Base-by-base conservation (phyloP, 2,888 invertebrate species). In the Bombylius major region DNA sequence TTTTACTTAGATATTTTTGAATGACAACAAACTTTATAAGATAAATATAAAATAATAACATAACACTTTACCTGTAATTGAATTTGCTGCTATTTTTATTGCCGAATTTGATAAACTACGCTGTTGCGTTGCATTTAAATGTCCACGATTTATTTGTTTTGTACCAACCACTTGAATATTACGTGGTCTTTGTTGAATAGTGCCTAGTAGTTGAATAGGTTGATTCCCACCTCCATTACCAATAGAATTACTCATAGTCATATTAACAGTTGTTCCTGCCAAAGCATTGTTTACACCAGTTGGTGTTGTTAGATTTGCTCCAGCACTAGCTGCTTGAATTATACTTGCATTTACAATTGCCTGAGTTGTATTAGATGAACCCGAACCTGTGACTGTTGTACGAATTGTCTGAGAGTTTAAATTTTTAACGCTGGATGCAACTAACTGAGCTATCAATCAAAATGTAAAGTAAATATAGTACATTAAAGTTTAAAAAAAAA, bases 401-500 rank as follows among this genome's bases (percentile, higher is more conserved):
- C 73, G 71, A 63, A 73, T 66, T 65, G 72, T 66, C 66, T 72
- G 70, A 62, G 71, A 66, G 68, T 70, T 73, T 60, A 74, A 61
- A 65, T 77, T 81, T 71, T 84, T 84, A 69, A 84, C 82, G 59
- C 83, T 79, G 62, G 82, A 77, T 56, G 81, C 76, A 75, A 84
- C 82, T 66, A 84, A 73, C 73, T 84, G 75, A 68, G 75, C 75
- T 75, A 68, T 46, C 32, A 47, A 51, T 51, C 51, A 51, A 7
- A 31, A 50, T 54, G 12, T 14, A 49, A 13, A 32, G 4, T 48
- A 11, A 36, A 7, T 8, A 23, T 23, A 1, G 34, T 8, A 34
- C 32, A 11, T 33, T 33, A 49, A 13, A 8, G 11, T 42, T 42
- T 11, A 36, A 33, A 49, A 44, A 49, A 51, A 23, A 23, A 23